Conservation (phyloP, 2,113 vertebrate species). For the Psilopogon haemacephalus region DNA sequence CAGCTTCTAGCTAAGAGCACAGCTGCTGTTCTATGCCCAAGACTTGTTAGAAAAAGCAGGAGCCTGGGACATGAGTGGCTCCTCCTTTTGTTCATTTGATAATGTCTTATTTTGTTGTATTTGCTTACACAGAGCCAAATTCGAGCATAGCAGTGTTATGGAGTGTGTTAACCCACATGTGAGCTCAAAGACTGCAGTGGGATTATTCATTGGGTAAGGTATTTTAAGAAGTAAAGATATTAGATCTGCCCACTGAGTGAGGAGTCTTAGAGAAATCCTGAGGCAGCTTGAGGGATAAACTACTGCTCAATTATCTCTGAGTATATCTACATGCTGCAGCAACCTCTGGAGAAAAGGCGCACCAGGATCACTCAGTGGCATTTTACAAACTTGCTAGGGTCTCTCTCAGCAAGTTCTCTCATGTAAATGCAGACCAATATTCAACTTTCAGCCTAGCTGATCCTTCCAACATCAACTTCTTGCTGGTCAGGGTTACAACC, state of each 20-base stretch:
- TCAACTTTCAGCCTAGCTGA: background rate
- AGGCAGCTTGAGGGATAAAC: slow-evolving; percentile 63
- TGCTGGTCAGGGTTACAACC: background rate
- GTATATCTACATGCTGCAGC: background rate
- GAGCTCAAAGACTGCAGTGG: slow-evolving; percentile 5
- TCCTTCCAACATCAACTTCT: background rate
- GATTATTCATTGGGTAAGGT: slow-evolving; percentile 59
- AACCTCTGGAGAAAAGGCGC: background rate
- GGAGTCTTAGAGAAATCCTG: slow-evolving; percentile 67
- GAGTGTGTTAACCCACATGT: slow-evolving; percentile 19
- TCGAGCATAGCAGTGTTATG: background rate
- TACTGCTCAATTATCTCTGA: slow-evolving; percentile 38
- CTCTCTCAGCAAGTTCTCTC: background rate
- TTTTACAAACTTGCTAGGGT: background rate
- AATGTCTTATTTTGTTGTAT: background rate
- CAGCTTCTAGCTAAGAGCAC: background rate
- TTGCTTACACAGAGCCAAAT: background rate
- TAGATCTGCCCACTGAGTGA: slow-evolving; percentile 57
- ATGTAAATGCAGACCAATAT: background rate
- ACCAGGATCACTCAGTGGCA: background rate
- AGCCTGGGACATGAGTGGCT: background rate
- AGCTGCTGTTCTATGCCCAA: background rate
- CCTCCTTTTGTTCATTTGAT: background rate
- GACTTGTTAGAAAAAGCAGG: background rate
- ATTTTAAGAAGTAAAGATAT: slow-evolving; percentile 69